Evolutionary conservation across 2,888 invertebrate species (phyloP).

Genomic region (Pachymerium ferrugineum): DNA sequence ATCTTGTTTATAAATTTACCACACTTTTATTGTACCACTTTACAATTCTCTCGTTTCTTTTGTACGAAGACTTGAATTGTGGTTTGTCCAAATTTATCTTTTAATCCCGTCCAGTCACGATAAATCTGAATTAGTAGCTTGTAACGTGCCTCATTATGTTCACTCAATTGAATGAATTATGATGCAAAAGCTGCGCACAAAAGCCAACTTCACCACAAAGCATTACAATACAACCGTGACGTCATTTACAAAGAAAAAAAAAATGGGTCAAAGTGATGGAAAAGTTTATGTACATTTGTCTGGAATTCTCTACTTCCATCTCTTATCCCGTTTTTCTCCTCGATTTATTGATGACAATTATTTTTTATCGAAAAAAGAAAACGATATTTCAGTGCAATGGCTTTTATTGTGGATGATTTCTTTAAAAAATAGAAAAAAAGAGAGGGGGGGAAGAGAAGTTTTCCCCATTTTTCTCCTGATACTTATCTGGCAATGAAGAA

Average conservation of each 20-base stretch:
- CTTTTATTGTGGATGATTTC: conserved; percentile 19
- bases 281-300: no score
- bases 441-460: background rate
- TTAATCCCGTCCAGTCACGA: conserved; percentile 24
- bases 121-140: conserved; percentile 21
- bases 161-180: conserved; percentile 23
- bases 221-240: background rate
- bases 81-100: conserved; percentile 27
- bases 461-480: conserved; percentile 20
- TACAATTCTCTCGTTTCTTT: background rate
- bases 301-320: no score
- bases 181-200: conserved; percentile 14
- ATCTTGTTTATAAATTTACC: no score
- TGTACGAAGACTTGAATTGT: conserved; percentile 20
- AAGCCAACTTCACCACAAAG: conserved; percentile 27
- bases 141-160: conserved; percentile 24
- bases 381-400: conserved; percentile 15
- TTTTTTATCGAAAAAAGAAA: background rate
- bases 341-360: conserved; percentile 23
- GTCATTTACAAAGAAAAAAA: background rate
- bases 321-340: background rate
- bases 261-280: no score
- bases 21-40: no score
- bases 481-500: conserved; percentile 27
- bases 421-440: no score